Percentiles rank a stretch among this genome's conserved stretches.
Conservation (phyloP, 2,888 invertebrate genomes). For the Eudasyphora cyanicolor region DNA sequence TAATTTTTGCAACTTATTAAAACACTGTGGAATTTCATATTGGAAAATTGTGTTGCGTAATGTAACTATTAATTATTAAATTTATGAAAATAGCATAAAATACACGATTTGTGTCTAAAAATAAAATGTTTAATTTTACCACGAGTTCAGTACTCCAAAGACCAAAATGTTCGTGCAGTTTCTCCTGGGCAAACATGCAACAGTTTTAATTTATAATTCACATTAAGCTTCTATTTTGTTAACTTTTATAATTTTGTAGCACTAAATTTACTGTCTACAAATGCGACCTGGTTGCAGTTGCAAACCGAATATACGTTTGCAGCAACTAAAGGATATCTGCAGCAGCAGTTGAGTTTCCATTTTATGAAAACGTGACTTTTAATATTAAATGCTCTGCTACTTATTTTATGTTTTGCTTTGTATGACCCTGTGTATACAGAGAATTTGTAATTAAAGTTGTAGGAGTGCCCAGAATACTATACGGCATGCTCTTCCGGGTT, state of each 20-base stretch:
- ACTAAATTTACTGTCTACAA: background rate
- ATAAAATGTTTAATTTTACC: background rate
- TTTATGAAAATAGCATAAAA: background rate
- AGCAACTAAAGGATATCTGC: background rate
- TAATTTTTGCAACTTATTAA: too few relatives aligned
- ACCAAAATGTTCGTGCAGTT: background rate
- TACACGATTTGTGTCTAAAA: background rate
- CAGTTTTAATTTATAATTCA: background rate
- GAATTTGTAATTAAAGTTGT: slow-evolving; percentile 25
- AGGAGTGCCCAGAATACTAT: background rate
- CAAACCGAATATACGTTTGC: background rate
- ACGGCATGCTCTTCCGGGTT: background rate
- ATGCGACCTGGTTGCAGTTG: background rate
- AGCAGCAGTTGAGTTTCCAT: background rate
- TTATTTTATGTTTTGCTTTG: slow-evolving; percentile 2
- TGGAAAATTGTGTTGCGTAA: too few relatives aligned
- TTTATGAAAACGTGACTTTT: slow-evolving; percentile 26
- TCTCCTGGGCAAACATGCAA: background rate
- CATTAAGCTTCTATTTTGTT: background rate
- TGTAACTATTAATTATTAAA: too few relatives aligned
- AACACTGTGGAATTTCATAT: too few relatives aligned
- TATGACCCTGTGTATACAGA: background rate
- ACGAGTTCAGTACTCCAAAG: too few relatives aligned
- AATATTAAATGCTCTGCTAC: slow-evolving; percentile 4
- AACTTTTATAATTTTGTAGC: background rate